These are phyloP conservation scores for Xiphophorus maculatus DNA, from an alignment of 2,113 vertebrate genomes.

Conservation along the genomic window DNA sequence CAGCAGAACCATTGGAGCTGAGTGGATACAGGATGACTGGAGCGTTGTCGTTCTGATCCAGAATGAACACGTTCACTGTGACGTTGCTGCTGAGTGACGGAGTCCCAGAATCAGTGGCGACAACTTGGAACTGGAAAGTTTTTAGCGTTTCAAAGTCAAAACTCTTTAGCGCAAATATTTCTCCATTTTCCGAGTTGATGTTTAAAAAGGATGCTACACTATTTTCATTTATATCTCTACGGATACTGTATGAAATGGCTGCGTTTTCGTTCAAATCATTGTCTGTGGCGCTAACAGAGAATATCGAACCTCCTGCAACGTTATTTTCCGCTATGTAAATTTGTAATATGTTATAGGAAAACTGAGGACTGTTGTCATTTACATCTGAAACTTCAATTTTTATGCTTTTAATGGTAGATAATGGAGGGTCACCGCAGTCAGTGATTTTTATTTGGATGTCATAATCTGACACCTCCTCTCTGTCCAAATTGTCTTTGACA, in stretches of 20 bases:
- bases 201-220: not conserved
- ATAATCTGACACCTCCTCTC: conserved; percentile 75
- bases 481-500: conserved; percentile 61
- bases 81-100: conserved; percentile 1
- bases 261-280: conserved; percentile 23
- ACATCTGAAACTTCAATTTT: conserved; percentile 69
- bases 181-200: conserved; percentile 12
- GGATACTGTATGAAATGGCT: conserved; percentile 9
- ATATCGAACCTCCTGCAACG: conserved; percentile 9
- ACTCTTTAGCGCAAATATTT: not conserved
- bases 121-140: conserved; percentile 43
- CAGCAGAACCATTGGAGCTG: too few species aligned
- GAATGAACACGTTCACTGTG: too few species aligned
- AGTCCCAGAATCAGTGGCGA: conserved; percentile 57
- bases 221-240: not conserved
- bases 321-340: conserved; percentile 43
- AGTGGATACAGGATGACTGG: too few species aligned
- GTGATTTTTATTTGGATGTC: conserved; percentile 74
- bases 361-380: conserved; percentile 73
- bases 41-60: too few species aligned
- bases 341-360: conserved; percentile 41
- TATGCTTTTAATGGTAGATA: conserved; percentile 61
- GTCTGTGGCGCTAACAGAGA: not conserved
- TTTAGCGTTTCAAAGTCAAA: not conserved
- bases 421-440: conserved; percentile 66